phyloP scores from a whole-genome alignment of 2,888 invertebrate genomes.

The Phortica magna region DNA sequence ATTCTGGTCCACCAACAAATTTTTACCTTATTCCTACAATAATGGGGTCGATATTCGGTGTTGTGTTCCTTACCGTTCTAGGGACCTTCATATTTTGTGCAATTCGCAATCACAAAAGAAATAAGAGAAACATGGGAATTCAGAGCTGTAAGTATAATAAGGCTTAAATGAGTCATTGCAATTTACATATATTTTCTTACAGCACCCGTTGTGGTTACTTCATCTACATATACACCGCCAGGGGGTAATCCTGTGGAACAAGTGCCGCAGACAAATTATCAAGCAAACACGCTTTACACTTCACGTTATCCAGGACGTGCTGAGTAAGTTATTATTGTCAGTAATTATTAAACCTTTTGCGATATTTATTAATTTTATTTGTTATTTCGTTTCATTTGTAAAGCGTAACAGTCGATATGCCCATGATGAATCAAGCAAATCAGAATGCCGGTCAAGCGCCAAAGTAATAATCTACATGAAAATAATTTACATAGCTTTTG shows the following conservation, averaged over 20 bases:
- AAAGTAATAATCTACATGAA: no score
- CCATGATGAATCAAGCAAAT: slow-evolving; percentile 60
- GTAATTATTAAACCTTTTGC: neutral
- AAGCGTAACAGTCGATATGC: slow-evolving; percentile 56
- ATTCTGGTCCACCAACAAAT: no score
- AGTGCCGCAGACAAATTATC: slow-evolving; percentile 63
- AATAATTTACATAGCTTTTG: no score
- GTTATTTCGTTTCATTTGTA: slow-evolving; percentile 28
- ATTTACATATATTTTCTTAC: slow-evolving; percentile 43
- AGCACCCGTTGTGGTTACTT: slow-evolving; percentile 75
- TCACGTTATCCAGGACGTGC: slow-evolving; percentile 56
- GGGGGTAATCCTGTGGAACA: slow-evolving; percentile 71
- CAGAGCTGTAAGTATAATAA: no score
- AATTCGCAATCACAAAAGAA: no score
- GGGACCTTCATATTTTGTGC: no score
- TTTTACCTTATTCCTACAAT: no score
- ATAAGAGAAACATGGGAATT: no score
- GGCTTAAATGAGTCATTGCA: no score
- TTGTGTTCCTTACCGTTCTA: no score
- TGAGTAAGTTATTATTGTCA: neutral
- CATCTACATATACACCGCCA: slow-evolving; percentile 73
- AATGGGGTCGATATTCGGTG: no score
- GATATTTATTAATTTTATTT: neutral
- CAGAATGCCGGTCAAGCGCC: slow-evolving; percentile 63
- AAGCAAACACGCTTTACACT: slow-evolving; percentile 54